phyloP scores from a whole-genome alignment of 2,113 vertebrate species.

The Steatornis caripensis region DNA sequence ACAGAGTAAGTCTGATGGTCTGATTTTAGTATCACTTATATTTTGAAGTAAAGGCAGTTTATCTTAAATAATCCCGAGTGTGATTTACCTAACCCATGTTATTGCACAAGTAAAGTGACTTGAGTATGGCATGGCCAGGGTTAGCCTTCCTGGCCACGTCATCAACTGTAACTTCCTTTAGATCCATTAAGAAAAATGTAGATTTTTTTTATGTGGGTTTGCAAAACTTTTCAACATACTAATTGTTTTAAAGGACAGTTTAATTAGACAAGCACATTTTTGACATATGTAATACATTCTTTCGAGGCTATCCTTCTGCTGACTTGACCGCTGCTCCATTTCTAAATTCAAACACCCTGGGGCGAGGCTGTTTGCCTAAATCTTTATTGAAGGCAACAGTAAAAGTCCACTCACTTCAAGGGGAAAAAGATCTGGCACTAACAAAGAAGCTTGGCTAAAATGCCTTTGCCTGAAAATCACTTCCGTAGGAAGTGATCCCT shows the following conservation, averaged over 20 bases:
- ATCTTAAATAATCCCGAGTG: neutral
- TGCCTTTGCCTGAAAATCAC: neutral
- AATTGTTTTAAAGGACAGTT: neutral
- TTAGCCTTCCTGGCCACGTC: neutral
- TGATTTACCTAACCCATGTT: neutral
- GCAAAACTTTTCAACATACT: neutral
- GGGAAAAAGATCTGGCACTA: neutral
- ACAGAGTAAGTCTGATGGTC: fast-evolving
- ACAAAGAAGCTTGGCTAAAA: neutral
- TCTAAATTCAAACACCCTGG: neutral
- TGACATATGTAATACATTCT: neutral
- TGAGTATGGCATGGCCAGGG: neutral
- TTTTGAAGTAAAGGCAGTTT: neutral
- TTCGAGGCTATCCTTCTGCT: neutral
- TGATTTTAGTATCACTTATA: neutral
- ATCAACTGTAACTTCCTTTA: neutral
- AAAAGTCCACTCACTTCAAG: neutral
- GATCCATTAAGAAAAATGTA: neutral
- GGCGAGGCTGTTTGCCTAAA: neutral
- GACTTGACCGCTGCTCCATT: neutral
- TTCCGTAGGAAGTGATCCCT: neutral
- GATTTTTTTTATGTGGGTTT: neutral
- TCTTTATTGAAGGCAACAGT: neutral
- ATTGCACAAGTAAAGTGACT: fast-evolving
- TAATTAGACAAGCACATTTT: neutral